Conservation (phyloP, 1,140 invertebrate genomes). For the Drosophila quadrilineata region DNA sequence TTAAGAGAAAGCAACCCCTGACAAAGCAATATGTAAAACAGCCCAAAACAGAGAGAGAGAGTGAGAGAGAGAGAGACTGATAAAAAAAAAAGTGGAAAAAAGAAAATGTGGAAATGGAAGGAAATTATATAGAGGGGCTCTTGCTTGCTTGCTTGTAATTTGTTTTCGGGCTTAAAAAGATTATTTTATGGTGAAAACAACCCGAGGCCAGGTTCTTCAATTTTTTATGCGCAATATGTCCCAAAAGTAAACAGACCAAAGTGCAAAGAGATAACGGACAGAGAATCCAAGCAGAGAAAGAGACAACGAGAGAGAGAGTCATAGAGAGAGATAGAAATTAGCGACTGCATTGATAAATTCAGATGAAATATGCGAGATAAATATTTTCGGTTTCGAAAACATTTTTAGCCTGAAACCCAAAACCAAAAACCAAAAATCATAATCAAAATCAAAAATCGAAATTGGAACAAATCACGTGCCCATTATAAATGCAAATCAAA, state of each 20-base stretch:
- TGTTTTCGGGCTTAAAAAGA: constrained; percentile 78
- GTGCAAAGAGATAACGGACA: not conserved
- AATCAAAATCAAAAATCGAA: constrained; percentile 24
- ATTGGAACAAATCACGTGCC: constrained; percentile 61
- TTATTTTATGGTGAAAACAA: constrained; percentile 78
- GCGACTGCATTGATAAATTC: constrained; percentile 24
- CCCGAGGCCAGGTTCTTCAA: constrained; percentile 56
- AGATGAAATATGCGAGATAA: constrained; percentile 19
- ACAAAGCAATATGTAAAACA: constrained; percentile 5
- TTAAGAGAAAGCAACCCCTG: constrained; percentile 54
- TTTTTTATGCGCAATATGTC: constrained; percentile 73
- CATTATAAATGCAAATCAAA: constrained; percentile 78
- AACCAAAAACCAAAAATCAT: constrained; percentile 17
- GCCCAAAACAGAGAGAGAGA: constrained; percentile 6
- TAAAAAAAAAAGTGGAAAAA: constrained; percentile 22
- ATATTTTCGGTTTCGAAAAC: constrained; percentile 3
- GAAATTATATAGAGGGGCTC: constrained; percentile 55
- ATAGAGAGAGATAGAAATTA: constrained; percentile 38
- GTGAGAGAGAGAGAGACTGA: constrained; percentile 27
- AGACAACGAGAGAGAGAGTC: not conserved
- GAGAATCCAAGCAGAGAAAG: not conserved
- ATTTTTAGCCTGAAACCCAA: constrained; percentile 20
- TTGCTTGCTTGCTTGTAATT: constrained; percentile 67
- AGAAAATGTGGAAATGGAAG: constrained; percentile 26
- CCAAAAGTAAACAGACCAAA: constrained; percentile 5